Evolutionary conservation across 1,140 invertebrate species (phyloP).

Genomic region (Formica selysi): DNA sequence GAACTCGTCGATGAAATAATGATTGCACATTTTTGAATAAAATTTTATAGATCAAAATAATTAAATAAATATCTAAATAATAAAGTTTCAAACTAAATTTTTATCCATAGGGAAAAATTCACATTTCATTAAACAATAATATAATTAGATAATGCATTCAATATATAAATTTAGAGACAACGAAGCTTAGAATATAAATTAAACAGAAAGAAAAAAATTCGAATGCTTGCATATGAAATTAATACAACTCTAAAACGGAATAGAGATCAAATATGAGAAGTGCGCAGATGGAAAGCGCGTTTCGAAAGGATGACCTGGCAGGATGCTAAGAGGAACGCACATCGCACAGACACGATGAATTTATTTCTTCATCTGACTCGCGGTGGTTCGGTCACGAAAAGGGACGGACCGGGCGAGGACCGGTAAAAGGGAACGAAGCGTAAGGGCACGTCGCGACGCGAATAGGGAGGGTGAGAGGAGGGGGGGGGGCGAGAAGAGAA

Average conservation of each 20-base stretch:
- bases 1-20: background rate
- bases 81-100: slow-evolving; percentile 13
- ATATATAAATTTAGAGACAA: background rate
- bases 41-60: background rate
- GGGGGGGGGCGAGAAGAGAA: background rate
- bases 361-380: slow-evolving; percentile 65
- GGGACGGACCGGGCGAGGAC: slow-evolving; percentile 14
- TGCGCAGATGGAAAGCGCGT: slow-evolving; percentile 31
- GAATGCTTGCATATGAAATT: background rate
- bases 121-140: background rate
- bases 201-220: background rate
- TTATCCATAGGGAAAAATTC: background rate
- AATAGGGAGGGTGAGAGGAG: slow-evolving; percentile 29
- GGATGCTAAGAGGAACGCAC: slow-evolving; percentile 18
- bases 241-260: background rate
- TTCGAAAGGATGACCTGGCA: slow-evolving; percentile 31
- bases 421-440: slow-evolving; percentile 39
- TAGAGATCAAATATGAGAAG: background rate
- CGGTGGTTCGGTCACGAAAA: slow-evolving; percentile 54
- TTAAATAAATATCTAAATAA: background rate
- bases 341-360: slow-evolving; percentile 62
- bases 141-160: background rate
- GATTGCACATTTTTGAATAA: background rate
- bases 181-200: background rate
- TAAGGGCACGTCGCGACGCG: slow-evolving; percentile 47